Conservation (phyloP, 35 echinoderm and acorn worm genomes). For the Ophioderma brevispina region DNA sequence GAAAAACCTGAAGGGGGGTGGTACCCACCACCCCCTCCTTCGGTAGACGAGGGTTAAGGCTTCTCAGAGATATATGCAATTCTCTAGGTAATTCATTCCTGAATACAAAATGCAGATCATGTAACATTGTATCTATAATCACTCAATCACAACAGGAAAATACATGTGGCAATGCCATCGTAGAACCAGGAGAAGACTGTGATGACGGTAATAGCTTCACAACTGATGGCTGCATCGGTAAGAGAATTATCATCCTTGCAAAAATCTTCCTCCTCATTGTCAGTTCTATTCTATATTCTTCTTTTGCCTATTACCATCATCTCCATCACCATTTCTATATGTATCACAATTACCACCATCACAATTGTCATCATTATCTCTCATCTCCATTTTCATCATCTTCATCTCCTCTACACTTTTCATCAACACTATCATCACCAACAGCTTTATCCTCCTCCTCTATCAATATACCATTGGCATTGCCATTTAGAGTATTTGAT, state of each 20-base stretch:
- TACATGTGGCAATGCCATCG: constrained; percentile 78
- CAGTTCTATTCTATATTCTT: not conserved
- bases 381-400: not conserved
- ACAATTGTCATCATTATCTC: not conserved
- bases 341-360: not conserved
- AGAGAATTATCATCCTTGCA: constrained; percentile 26
- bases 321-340: not conserved
- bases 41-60: too few relatives aligned
- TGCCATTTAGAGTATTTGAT: not conserved
- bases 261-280: not conserved
- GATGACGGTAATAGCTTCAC: constrained; percentile 87
- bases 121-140: too few relatives aligned
- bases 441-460: not conserved
- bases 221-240: constrained; percentile 89
- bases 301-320: not conserved
- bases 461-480: not conserved
- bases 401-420: not conserved
- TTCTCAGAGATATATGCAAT: too few relatives aligned
- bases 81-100: too few relatives aligned
- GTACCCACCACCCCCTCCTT: too few relatives aligned
- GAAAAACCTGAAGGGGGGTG: too few relatives aligned
- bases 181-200: constrained; percentile 87
- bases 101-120: too few relatives aligned
- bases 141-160: too few relatives aligned
- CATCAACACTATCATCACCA: not conserved